Evolutionary conservation across 2,888 invertebrate genomes (phyloP).

Genomic region (Cheilosia scutellata): DNA sequence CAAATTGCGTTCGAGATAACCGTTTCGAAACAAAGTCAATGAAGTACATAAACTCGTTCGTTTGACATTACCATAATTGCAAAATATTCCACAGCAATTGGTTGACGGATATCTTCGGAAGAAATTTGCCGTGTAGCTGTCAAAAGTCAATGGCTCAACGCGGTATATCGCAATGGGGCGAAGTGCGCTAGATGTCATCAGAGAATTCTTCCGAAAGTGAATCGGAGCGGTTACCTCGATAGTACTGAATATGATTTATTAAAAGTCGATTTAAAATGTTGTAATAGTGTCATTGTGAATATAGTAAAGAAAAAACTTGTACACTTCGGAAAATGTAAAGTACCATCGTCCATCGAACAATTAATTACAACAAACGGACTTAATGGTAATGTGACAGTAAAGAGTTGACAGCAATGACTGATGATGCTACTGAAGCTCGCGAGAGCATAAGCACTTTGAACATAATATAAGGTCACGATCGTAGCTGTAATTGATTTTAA

Average conservation of each 20-base stretch:
- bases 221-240: too few relatives aligned
- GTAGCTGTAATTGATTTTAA: constrained; percentile 4
- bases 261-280: not conserved
- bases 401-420: constrained; percentile 10
- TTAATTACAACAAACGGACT: constrained; percentile 10
- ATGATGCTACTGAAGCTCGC: constrained; percentile 1
- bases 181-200: too few relatives aligned
- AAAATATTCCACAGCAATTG: too few relatives aligned
- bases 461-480: constrained; percentile 19
- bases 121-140: too few relatives aligned
- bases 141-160: too few relatives aligned
- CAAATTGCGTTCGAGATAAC: too few relatives aligned
- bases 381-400: constrained; percentile 3
- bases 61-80: too few relatives aligned
- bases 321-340: not conserved
- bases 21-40: too few relatives aligned
- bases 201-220: too few relatives aligned
- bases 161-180: too few relatives aligned
- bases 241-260: not conserved
- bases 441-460: not conserved
- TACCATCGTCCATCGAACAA: not conserved
- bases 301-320: not conserved
- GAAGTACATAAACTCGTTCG: too few relatives aligned
- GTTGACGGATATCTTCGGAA: too few relatives aligned
- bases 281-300: not conserved